Evolutionary conservation across 2,888 invertebrate genomes (phyloP), one percentile per base, ranked within the genome.

Genomic region (Molorchus minor): DNA sequence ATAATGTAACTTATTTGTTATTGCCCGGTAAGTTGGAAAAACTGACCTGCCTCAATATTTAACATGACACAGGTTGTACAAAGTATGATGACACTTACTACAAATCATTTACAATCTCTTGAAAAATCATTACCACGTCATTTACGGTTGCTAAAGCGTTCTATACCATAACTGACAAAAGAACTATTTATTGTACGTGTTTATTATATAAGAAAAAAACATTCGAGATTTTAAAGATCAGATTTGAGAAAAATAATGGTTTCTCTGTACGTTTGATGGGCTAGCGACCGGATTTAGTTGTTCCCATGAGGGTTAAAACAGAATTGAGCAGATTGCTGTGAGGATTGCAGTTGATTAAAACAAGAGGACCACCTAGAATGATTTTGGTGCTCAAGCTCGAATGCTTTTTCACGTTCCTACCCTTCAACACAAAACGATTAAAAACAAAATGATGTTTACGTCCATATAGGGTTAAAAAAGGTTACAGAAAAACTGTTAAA

Each of bases 321-420:
- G 73, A 74, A 74, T 74, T 74, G 74, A 71, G 71, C 71, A 72
- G 72, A 74, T 74, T 74, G 72, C 69, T 69, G 69, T 68, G 72
- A 72, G 72, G 69, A 73, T 72, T 73, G 71, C 69, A 73, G 71
- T 73, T 74, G 73, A 74, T 74, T 74, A 73, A 74, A 74, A 74
- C 74, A 74, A 72, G 70, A 69, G 65, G 62, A 64, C 67, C 65
- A 64, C 62, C 64, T 56, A 58, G 58, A 65, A 63, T 55, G 47
- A 55, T 62, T 61, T 53, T 36, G 38, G 58, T 56, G 59, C 57
- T 51, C 56, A 58, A 20, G 38, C 45, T 43, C 10, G 12, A 21
- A 40, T 40, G 53, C 53, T 49, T 61, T 57, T 57, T 53, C 57
- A 57, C 49, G 62, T 64, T 60, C 54, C 62, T 62, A 56, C 59